These are phyloP conservation scores for Eupleurogrammus muticus DNA, from an alignment of 2,797 vertebrate species.

Conservation along the genomic window DNA sequence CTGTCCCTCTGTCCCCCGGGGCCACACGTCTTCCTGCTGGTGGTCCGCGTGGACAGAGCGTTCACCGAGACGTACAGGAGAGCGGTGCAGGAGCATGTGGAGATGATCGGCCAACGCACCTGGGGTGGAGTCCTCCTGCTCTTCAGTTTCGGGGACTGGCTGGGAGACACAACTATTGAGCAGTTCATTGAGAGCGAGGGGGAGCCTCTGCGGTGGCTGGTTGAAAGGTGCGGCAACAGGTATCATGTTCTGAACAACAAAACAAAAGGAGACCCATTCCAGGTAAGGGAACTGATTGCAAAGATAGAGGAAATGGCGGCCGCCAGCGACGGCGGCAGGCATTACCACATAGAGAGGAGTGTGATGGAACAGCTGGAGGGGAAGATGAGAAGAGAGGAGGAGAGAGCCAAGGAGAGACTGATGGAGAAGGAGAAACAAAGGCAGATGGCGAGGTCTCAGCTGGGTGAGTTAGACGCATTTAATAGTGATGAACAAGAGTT, in stretches of 20 bases:
- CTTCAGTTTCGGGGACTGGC: slow-evolving; percentile 80
- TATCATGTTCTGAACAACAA: slow-evolving; percentile 78
- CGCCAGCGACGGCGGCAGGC: not conserved
- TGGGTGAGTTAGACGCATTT: slow-evolving; percentile 63
- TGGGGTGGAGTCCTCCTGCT: slow-evolving; percentile 73
- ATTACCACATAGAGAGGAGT: slow-evolving; percentile 53
- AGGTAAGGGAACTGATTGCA: slow-evolving; percentile 74
- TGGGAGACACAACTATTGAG: slow-evolving; percentile 67
- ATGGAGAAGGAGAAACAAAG: slow-evolving; percentile 54
- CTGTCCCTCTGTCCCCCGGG: slow-evolving; percentile 77
- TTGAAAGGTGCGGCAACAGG: slow-evolving; percentile 70
- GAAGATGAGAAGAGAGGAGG: slow-evolving; percentile 45
- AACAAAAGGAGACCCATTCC: slow-evolving; percentile 62
- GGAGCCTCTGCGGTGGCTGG: slow-evolving; percentile 63
- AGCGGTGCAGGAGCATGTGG: slow-evolving; percentile 71
- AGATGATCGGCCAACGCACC: slow-evolving; percentile 60
- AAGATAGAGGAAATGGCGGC: slow-evolving; percentile 75
- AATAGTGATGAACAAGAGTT: not conserved
- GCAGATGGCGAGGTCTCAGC: slow-evolving; percentile 49
- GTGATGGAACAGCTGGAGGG: slow-evolving; percentile 56
- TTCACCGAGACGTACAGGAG: slow-evolving; percentile 74
- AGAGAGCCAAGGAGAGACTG: slow-evolving; percentile 49
- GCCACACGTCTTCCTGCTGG: slow-evolving; percentile 83
- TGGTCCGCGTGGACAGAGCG: slow-evolving; percentile 77
- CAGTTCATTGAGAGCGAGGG: slow-evolving; percentile 78